Evolutionary conservation across 2,113 vertebrate species (phyloP).

Genomic region (Chloroceryle aenea): DNA sequence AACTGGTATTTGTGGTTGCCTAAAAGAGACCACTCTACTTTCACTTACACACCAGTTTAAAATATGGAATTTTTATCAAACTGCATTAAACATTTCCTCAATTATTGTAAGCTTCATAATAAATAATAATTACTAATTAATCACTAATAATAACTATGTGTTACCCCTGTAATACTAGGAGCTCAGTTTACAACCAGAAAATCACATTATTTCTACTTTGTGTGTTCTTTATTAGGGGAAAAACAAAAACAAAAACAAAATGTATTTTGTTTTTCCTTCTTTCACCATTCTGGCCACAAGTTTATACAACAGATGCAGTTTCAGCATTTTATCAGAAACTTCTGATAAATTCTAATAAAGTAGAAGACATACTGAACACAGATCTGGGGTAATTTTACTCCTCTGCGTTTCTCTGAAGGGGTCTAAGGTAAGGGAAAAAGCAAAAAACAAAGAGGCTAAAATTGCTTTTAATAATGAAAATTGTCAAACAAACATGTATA

Average conservation of each 20-base stretch:
- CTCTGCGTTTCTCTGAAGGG: neutral
- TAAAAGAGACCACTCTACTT: neutral
- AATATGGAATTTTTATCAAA: neutral
- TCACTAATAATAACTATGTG: neutral
- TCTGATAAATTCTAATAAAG: neutral
- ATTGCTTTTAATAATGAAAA: rapidly evolving
- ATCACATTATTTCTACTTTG: neutral
- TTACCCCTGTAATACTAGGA: neutral
- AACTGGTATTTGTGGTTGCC: neutral
- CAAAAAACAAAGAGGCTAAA: neutral
- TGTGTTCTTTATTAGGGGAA: neutral
- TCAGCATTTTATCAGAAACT: neutral
- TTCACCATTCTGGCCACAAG: neutral
- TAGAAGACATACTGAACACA: neutral
- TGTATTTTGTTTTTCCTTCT: neutral
- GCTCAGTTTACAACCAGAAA: neutral
- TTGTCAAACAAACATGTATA: neutral
- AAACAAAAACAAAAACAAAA: neutral
- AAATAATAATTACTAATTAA: neutral
- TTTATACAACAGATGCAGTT: neutral
- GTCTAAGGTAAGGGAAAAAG: neutral
- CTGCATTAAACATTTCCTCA: neutral
- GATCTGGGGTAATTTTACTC: neutral
- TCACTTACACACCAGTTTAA: neutral
- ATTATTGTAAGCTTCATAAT: neutral